Evolutionary conservation across 2,113 vertebrate genomes (phyloP), one percentile per base, ranked within the genome.

Genomic region (Perccottus glenii): DNA sequence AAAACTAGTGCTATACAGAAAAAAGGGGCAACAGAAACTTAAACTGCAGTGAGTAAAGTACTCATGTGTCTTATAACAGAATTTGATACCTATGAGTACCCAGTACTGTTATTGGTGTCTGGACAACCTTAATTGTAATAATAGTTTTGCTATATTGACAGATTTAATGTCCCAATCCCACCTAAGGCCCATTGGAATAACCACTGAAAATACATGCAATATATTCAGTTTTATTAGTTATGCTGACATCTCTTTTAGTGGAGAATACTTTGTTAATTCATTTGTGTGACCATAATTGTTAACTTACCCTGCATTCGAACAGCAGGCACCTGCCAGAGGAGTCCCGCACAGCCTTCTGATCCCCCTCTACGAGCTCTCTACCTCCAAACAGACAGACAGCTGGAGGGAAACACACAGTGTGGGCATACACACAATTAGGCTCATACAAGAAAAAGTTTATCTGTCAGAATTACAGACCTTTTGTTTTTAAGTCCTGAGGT

Each of bases 241-340:
- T 48, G 68, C 7, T 33, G 19, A 14, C 10, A 42, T 50, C 9
- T 64, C 36, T 47, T 62, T 63, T 55, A 57, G 35, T 35, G 57
- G 38, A 57, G 42, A 55, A 55, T 36, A 36, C 52, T 33, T 55
- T 36, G 52, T 33, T 36, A 55, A 55, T 55, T 36, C 35, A n/a
- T 33, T 6, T 33, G 32, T 35, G 50, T 33, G 27, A 33, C 27
- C 50, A n/a, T 60, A 33, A 5, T 62, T 16, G 6, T 32, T 56
- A 60, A 80, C 93, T 94, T 94, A 99, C 98, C 94, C 92, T 94
- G 88, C 98, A 99, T 77, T 98, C 94, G 88, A 96, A 96, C n/a
- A 98, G 91, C 87, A 95, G 89, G 79, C 98, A 99, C 38, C 92
- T 93, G 82, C 95, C 94, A 78, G 95, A 93, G 57, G 93, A 91